Conservation (phyloP, 2,113 vertebrate genomes). For the Hippocampus abdominalis region DNA sequence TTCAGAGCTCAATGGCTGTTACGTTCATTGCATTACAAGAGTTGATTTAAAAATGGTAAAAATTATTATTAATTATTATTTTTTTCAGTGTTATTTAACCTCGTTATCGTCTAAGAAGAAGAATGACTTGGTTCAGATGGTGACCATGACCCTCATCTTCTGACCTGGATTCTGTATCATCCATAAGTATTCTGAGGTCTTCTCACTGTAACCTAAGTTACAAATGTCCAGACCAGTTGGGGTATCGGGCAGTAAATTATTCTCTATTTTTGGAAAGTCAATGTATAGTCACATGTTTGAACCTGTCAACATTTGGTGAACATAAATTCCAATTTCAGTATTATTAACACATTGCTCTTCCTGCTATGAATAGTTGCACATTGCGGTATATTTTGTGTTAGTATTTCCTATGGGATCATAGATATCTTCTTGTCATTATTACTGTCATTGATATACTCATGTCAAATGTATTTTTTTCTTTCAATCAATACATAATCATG, state of each 20-base stretch:
- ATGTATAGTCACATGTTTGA: background rate
- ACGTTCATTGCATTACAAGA: background rate
- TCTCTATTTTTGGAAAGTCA: background rate
- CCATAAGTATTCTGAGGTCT: slow-evolving; percentile 15
- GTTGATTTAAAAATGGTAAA: background rate
- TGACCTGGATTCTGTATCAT: slow-evolving; percentile 18
- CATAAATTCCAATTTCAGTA: background rate
- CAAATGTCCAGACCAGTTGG: slow-evolving; percentile 4
- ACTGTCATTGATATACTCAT: background rate
- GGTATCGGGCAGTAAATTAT: background rate
- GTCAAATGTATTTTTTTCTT: background rate
- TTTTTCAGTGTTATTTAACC: background rate
- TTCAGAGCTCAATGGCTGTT: background rate
- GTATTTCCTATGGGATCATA: background rate
- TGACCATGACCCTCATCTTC: background rate
- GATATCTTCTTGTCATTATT: background rate
- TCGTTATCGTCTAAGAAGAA: slow-evolving; percentile 7
- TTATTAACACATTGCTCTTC: background rate
- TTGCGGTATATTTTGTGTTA: background rate
- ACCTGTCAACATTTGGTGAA: background rate
- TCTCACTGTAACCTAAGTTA: slow-evolving; percentile 10
- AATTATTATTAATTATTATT: background rate
- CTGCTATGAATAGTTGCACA: background rate
- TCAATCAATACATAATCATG: background rate
- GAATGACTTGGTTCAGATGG: background rate